Evolutionary conservation across 2,888 invertebrate species (phyloP), one percentile per base, ranked within the genome.

Genomic region (Palloptera scutellata): DNA sequence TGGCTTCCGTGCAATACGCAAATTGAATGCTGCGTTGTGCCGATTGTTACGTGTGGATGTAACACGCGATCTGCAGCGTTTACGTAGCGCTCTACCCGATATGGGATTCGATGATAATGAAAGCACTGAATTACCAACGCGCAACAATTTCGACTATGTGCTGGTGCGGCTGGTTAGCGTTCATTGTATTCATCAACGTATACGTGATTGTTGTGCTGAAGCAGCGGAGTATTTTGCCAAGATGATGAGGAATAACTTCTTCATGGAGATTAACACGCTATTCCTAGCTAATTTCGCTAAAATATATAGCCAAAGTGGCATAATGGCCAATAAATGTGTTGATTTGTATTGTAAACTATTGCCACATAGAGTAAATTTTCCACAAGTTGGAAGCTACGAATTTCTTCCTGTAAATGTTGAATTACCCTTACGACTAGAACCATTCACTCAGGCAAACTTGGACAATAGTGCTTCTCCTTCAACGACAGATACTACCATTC

Each of bases 1-100:
- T 10, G 84, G 84, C 1, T 84, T 82, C 65, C 79, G 80, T 19
- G 67, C 75, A 2, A 68, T 84, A 4, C 77, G 79, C 19, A 84
- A 84, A 66, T 66, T 83, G 1, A 84, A 84, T 63, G 43, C 80
- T 1, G 79, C 82, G 0, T 74, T 84, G 0, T 80, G 82, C 11
- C 81, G 84, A 0, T 66, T 84, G 2, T 64, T 83, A 1, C 78
- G 79, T 3, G 64, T 83, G 2, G 80, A 83, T 67, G 61, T 84
- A 6, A 72, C 73, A 1, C 72, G 79, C 1, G 77, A 80, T 40
- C 54, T 84, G 42, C 75, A 78, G 41, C 75, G 75, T 43, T 82
- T 84, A 48, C 76, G 77, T 0, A 73, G 78, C 17, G 74, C 77
- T 8, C 62, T 84, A 30, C 83, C 83, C 0, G 83, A 82, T 67